A percentile compares a stretch with the other conserved stretches of the same genome.
These are phyloP conservation scores for Melanitta fusca DNA, from an alignment of 2,797 vertebrate genomes.

Conservation along the genomic window DNA sequence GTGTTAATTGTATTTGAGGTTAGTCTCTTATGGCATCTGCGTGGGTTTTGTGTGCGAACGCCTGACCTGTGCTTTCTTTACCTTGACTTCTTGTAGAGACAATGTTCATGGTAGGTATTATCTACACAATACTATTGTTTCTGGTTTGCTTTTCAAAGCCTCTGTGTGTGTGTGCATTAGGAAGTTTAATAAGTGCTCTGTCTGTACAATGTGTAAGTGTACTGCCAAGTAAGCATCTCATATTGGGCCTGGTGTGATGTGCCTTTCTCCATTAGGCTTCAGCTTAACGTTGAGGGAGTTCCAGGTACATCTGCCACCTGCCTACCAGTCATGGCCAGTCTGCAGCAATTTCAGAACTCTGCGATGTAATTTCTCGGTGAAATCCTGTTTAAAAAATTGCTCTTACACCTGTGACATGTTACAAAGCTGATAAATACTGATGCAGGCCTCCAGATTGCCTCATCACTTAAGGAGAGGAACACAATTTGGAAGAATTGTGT, in stretches of 20 bases:
- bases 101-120: rapidly evolving
- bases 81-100: background rate
- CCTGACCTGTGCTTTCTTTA: background rate
- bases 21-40: background rate
- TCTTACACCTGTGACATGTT: background rate
- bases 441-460: background rate
- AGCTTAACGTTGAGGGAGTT: background rate
- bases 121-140: background rate
- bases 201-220: background rate
- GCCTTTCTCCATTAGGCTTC: background rate
- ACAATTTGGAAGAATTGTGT: background rate
- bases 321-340: background rate
- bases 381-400: background rate
- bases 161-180: background rate
- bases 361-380: background rate
- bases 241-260: background rate
- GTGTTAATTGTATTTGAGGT: background rate
- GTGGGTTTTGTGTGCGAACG: background rate
- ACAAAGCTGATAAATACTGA: background rate
- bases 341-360: background rate
- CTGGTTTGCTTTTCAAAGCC: background rate
- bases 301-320: background rate
- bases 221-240: background rate
- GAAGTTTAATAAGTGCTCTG: background rate
- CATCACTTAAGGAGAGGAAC: background rate